Evolutionary conservation across 2,113 vertebrate species (phyloP).

Genomic region (Ahaetulla prasina): DNA sequence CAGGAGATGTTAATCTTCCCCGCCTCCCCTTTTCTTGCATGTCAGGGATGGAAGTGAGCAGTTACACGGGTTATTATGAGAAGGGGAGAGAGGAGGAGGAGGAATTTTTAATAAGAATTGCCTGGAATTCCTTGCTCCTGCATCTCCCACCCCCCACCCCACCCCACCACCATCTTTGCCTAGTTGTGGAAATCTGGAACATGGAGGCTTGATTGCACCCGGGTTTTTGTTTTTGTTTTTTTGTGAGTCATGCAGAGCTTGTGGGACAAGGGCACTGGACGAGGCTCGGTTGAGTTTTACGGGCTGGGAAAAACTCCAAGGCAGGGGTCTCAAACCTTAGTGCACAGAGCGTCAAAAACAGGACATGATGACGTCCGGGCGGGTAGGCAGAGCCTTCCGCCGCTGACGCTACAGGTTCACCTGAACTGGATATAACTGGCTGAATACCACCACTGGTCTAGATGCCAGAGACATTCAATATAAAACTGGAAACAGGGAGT

Average conservation of each 20-base stretch:
- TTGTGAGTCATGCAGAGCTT: not conserved
- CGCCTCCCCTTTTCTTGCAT: slow-evolving; percentile 38
- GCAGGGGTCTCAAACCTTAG: too few relatives aligned
- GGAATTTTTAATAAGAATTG: slow-evolving; percentile 40
- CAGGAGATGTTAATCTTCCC: slow-evolving; percentile 21
- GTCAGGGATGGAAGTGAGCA: slow-evolving; percentile 31
- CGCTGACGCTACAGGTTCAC: too few relatives aligned
- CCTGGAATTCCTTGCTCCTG: slow-evolving; percentile 37
- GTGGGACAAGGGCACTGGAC: not conserved
- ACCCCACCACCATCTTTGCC: slow-evolving; percentile 21
- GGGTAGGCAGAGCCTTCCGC: too few relatives aligned
- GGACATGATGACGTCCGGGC: too few relatives aligned
- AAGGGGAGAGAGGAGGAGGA: not conserved
- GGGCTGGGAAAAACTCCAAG: too few relatives aligned
- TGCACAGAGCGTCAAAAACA: too few relatives aligned
- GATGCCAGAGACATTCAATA: too few relatives aligned
- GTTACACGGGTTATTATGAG: slow-evolving; percentile 33
- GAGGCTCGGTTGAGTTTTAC: not conserved
- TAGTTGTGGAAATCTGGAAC: not conserved
- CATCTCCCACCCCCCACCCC: not conserved
- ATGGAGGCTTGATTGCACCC: not conserved
- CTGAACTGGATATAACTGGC: too few relatives aligned
- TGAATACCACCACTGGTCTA: too few relatives aligned
- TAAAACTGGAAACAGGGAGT: too few relatives aligned
- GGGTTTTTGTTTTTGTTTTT: too few relatives aligned